Evolutionary conservation across 2,113 vertebrate genomes (phyloP).

Genomic region (Jacana jacana): DNA sequence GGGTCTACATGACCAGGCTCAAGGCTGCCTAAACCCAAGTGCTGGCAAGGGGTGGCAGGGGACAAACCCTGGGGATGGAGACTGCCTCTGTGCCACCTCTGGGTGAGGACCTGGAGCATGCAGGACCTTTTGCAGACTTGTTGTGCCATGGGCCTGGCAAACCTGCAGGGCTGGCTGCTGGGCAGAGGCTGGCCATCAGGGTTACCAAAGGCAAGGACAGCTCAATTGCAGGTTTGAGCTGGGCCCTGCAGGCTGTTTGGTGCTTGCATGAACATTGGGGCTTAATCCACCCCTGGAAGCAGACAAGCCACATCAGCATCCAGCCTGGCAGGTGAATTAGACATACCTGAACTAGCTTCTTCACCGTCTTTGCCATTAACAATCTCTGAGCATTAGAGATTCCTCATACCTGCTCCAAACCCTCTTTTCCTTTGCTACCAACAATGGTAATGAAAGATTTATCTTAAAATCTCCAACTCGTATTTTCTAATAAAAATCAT

Average conservation of each 20-base stretch:
- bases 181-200: fast-evolving
- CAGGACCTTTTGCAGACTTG: background rate
- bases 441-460: background rate
- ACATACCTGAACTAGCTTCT: too few relatives aligned
- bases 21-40: too few relatives aligned
- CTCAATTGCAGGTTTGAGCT: background rate
- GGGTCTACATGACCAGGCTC: fast-evolving
- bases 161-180: background rate
- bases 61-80: fast-evolving
- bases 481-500: fast-evolving
- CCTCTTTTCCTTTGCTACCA: background rate
- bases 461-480: background rate
- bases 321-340: background rate
- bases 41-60: fast-evolving
- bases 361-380: fast-evolving
- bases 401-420: background rate
- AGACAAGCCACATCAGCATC: fast-evolving
- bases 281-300: fast-evolving
- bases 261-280: fast-evolving
- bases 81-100: background rate
- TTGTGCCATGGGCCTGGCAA: fast-evolving
- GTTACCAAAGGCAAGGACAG: background rate
- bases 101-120: background rate
- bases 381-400: background rate
- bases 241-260: background rate